phyloP scores from a whole-genome alignment of 35 echinoderm and acorn worm genomes.

The Heliocidaris erythrogramma region DNA sequence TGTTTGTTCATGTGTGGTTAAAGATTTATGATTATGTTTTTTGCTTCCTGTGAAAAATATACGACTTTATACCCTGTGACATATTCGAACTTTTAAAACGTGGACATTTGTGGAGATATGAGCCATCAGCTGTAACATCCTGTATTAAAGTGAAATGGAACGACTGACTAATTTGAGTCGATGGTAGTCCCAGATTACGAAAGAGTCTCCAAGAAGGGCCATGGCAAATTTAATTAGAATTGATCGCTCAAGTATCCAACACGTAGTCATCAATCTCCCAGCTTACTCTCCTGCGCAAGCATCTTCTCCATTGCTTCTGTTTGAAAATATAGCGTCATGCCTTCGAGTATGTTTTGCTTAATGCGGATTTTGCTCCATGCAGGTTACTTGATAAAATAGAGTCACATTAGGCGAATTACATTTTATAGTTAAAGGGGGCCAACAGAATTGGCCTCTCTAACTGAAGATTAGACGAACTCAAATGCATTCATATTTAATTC shows the following conservation, averaged over 20 bases:
- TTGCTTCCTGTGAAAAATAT: background rate
- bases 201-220: background rate
- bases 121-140: background rate
- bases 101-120: background rate
- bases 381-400: background rate
- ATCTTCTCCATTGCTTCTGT: background rate
- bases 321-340: background rate
- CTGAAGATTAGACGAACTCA: too few relatives aligned
- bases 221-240: conserved; percentile 11
- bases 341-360: background rate
- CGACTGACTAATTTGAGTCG: background rate
- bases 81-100: background rate
- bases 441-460: too few relatives aligned
- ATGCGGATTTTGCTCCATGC: background rate
- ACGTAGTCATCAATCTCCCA: background rate
- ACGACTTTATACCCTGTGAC: background rate
- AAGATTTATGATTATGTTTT: background rate
- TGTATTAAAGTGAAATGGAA: background rate
- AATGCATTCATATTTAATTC: too few relatives aligned
- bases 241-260: conserved; percentile 8
- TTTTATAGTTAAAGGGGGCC: background rate
- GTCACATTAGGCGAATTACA: background rate
- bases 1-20: background rate
- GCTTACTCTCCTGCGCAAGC: background rate
- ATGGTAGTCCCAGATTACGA: background rate